Base-by-base conservation (phyloP, 2,888 invertebrate species). In the Crossocerus cetratus region DNA sequence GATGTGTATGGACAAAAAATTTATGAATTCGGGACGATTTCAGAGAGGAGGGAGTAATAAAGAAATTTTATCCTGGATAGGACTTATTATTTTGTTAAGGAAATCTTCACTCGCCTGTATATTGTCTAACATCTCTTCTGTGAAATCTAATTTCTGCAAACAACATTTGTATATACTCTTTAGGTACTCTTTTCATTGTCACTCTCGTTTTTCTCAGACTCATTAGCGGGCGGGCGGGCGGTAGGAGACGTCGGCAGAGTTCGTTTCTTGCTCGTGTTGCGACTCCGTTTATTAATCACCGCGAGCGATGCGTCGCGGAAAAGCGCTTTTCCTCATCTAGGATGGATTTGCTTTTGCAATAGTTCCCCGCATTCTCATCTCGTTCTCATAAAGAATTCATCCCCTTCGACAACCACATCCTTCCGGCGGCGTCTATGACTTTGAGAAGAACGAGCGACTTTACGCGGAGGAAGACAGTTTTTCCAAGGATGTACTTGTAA, bases 1-100 rank as follows among this genome's bases (percentile, higher is more conserved):
- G 87, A 89, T 89, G 87, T 89, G 88, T 89, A 87, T 86, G 86
- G n/a, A n/a, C n/a, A n/a, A n/a, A 86, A 87, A 86, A 85, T 82
- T 84, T 84, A 87, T 86, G 85, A 87, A 87, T 87, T 87, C 86
- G 83, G 86, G 84, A 86, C 85, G 84, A 88, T 88, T 89, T 89
- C 88, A 89, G 83, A 81, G 85, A 84, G 87, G 85, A 84, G 87
- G 84, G 83, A 89, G 81, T 87, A 89, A 89, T 88, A 88, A 88
- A 89, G 86, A 89, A 89, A 89, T 89, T 89, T 89, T 89, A 89
- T 89, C 87, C 86, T 88, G 87, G 84, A 88, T 86, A 82, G 80
- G 83, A 81, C 81, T 83, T 81, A 79, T 82, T 83, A 83, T 82
- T 82, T 81, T 81, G 83, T 83, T 79, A 82, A 78, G 74, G 70